Percentiles rank a stretch among this genome's conserved stretches.
These are phyloP conservation scores for Erpetoichthys calabaricus DNA, from an alignment of 2,797 vertebrate species.

Conservation along the genomic window DNA sequence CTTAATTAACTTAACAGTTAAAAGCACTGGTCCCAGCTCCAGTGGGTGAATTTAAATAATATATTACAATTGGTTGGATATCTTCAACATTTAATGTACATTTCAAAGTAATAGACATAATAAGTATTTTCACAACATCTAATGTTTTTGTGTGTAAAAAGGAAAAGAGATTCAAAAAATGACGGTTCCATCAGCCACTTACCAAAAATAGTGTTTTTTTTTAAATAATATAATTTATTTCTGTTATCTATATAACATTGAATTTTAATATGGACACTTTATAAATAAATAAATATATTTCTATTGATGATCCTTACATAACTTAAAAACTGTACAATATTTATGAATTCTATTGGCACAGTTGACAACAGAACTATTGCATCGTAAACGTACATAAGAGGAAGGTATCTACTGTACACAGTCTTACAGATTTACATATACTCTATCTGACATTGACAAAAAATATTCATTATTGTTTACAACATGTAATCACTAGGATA, in stretches of 20 bases:
- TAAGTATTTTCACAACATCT: constrained; percentile 3
- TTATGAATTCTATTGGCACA: constrained; percentile 33
- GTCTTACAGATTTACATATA: constrained; percentile 21
- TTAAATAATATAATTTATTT: constrained; percentile 8
- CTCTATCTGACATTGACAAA: constrained; percentile 26
- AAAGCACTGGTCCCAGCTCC: too few relatives aligned
- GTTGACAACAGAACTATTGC: constrained; percentile 39
- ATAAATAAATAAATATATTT: constrained; percentile 15
- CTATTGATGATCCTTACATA: constrained; percentile 32
- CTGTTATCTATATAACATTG: constrained; percentile 11
- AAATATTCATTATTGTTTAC: constrained; percentile 23
- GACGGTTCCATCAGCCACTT: neutral
- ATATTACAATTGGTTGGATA: too few relatives aligned
- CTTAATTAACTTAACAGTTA: too few relatives aligned
- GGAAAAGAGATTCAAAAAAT: too few relatives aligned
- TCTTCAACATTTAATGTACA: too few relatives aligned
- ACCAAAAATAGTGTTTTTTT: neutral
- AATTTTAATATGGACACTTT: constrained; percentile 12
- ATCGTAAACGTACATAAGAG: constrained; percentile 25
- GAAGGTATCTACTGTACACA: too few relatives aligned
- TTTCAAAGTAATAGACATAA: too few relatives aligned
- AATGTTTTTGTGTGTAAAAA: neutral
- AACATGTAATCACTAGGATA: constrained; percentile 32
- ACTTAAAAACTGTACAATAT: constrained; percentile 31
- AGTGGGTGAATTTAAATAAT: too few relatives aligned